phyloP scores from a whole-genome alignment of 2,888 invertebrate genomes.

The Cerceris ruficornis region DNA sequence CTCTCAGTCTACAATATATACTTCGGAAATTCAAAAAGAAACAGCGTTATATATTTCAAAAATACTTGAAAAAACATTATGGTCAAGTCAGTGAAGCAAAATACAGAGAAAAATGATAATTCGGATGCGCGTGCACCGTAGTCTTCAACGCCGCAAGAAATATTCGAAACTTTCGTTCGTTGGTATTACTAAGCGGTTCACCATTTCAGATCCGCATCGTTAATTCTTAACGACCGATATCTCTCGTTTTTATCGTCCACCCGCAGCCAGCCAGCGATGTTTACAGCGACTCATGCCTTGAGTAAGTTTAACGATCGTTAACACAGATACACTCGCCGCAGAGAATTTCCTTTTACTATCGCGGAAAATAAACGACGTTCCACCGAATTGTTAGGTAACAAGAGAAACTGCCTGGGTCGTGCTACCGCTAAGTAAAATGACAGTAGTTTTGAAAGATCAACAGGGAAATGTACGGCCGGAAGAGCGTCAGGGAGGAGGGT shows the following conservation, averaged over 20 bases:
- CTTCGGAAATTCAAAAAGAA: too few species aligned
- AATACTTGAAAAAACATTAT: too few species aligned
- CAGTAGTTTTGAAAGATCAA: constrained; percentile 34
- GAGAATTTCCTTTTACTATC: constrained; percentile 56
- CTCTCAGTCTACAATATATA: too few species aligned
- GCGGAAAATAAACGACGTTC: constrained; percentile 54
- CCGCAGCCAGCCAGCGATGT: constrained; percentile 42
- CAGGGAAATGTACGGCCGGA: constrained; percentile 38
- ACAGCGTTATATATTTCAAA: too few species aligned
- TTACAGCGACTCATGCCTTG: constrained; percentile 49
- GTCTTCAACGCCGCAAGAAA: too few species aligned
- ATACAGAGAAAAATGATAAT: too few species aligned
- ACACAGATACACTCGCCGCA: constrained; percentile 50
- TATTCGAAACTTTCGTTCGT: not conserved
- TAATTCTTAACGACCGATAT: constrained; percentile 64
- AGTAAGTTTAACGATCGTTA: constrained; percentile 66
- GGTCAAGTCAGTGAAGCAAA: too few species aligned
- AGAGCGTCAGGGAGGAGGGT: not conserved
- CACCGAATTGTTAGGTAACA: constrained; percentile 44
- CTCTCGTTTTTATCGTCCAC: constrained; percentile 54
- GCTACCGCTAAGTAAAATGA: constrained; percentile 25
- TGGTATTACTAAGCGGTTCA: constrained; percentile 7
- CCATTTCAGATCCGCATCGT: constrained; percentile 46
- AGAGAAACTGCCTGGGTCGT: constrained; percentile 26
- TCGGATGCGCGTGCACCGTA: too few species aligned